Evolutionary conservation across 2,888 invertebrate species (phyloP).

Genomic region (Peribatodes rhomboidaria): DNA sequence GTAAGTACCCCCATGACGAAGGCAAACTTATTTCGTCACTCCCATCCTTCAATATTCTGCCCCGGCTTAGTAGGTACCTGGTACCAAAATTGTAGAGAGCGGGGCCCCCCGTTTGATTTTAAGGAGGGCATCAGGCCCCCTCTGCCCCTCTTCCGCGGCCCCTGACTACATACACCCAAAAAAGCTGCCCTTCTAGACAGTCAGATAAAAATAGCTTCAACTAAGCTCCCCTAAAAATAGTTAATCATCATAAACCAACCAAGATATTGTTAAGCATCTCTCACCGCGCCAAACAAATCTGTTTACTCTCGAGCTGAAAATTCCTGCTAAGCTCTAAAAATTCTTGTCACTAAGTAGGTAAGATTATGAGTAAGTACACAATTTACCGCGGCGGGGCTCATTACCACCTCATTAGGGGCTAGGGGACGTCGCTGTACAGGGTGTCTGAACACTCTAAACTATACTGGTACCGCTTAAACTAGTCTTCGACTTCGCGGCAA

Average conservation of each 20-base stretch:
- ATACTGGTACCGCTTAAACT: background rate
- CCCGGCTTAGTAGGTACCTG: too few relatives aligned
- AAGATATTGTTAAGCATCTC: background rate
- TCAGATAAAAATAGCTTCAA: background rate
- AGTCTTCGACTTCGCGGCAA: too few relatives aligned
- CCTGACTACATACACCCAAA: too few relatives aligned
- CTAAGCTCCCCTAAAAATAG: background rate
- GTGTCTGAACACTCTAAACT: background rate
- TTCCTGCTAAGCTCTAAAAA: conserved; percentile 13
- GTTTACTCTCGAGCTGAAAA: conserved; percentile 4
- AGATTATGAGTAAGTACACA: conserved; percentile 28
- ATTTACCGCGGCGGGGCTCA: conserved; percentile 46
- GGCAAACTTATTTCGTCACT: too few relatives aligned
- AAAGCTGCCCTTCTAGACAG: too few relatives aligned
- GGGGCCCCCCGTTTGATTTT: too few relatives aligned
- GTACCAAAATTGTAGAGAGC: too few relatives aligned
- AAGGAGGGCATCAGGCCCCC: too few relatives aligned
- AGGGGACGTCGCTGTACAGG: background rate
- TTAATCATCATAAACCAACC: background rate
- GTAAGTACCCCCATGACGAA: too few relatives aligned
- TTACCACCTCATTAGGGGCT: conserved; percentile 59
- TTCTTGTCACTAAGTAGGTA: conserved; percentile 18
- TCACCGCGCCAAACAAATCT: background rate
- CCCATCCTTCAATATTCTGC: too few relatives aligned
- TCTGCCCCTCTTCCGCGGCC: too few relatives aligned